Percentiles rank a stretch among this genome's conserved stretches.
Conservation (phyloP, 1,140 invertebrate species). For the Lordiphosa clarofinis region DNA sequence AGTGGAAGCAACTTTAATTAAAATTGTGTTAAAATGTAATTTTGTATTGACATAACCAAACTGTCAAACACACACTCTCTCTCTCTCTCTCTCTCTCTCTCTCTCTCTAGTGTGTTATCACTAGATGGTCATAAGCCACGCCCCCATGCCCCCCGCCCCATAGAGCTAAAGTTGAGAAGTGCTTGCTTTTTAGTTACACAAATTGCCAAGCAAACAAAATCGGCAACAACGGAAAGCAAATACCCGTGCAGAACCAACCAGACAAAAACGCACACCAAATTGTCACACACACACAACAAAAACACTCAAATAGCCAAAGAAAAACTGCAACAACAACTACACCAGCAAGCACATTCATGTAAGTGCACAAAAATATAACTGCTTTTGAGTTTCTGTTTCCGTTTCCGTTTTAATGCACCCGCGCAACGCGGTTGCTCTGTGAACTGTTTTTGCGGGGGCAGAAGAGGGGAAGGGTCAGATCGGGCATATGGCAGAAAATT, state of each 20-base stretch:
- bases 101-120: constrained; percentile 41
- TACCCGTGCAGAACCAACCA: neutral
- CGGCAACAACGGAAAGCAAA: constrained; percentile 13
- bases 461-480: no score
- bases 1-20: constrained; percentile 48
- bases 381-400: constrained; percentile 57
- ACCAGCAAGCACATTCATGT: constrained; percentile 29
- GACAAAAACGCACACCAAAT: neutral
- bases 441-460: neutral
- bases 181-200: constrained; percentile 73
- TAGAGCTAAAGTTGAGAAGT: constrained; percentile 71
- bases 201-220: constrained; percentile 73
- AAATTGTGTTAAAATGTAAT: constrained; percentile 65
- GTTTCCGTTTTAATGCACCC: constrained; percentile 71
- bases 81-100: no score
- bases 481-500: no score
- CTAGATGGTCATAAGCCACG: constrained; percentile 21
- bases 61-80: no score
- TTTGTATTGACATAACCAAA: constrained; percentile 39
- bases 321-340: constrained; percentile 29
- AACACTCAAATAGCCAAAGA: constrained; percentile 41
- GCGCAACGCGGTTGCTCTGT: constrained; percentile 37
- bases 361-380: constrained; percentile 70
- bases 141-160: constrained; percentile 19
- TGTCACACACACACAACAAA: constrained; percentile 10